Conservation (phyloP, 2,797 vertebrate species). For the Vireo griseus region DNA sequence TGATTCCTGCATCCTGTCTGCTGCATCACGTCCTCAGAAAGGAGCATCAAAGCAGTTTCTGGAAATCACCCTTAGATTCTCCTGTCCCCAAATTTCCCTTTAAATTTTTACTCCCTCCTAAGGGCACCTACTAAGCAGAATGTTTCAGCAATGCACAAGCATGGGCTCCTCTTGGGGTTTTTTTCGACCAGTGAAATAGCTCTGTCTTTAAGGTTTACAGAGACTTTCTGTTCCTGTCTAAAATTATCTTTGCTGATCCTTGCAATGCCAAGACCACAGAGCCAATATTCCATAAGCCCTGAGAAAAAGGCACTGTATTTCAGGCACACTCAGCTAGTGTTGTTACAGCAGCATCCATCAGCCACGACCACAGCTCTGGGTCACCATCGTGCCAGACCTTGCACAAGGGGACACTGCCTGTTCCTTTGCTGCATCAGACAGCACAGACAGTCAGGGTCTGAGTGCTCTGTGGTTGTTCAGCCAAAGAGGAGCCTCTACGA, state of each 20-base stretch:
- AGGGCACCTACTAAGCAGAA: neutral
- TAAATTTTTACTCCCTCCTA: neutral
- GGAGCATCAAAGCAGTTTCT: neutral
- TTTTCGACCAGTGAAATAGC: neutral
- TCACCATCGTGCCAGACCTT: neutral
- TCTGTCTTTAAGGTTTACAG: neutral
- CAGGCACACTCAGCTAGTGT: neutral
- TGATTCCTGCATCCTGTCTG: neutral
- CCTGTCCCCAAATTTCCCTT: neutral
- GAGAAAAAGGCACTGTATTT: neutral
- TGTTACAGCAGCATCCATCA: neutral
- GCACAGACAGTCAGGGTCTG: neutral
- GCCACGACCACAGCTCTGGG: neutral
- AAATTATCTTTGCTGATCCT: slow-evolving; percentile 61
- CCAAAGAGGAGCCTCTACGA: neutral
- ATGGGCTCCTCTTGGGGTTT: neutral
- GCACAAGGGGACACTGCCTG: neutral
- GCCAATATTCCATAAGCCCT: slow-evolving; percentile 16
- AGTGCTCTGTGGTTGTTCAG: neutral
- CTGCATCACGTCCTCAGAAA: neutral
- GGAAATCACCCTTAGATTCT: neutral
- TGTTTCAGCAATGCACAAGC: neutral
- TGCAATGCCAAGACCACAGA: neutral
- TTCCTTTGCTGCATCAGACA: neutral
- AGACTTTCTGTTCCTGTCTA: slow-evolving; percentile 55